These are phyloP conservation scores for Periphyllus acericola DNA, from an alignment of 2,888 invertebrate species.

Conservation along the genomic window DNA sequence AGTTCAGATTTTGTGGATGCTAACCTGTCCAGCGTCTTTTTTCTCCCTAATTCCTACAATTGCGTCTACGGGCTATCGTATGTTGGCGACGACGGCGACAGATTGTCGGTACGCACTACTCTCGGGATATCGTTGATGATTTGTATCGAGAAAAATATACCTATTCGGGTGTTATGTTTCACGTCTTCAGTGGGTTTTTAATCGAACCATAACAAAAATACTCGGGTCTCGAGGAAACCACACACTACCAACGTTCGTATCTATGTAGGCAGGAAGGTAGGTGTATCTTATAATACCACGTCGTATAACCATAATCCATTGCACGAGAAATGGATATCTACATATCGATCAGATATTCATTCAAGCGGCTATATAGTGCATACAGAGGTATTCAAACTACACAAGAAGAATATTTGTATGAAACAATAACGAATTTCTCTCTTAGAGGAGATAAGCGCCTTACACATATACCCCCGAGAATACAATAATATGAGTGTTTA, in stretches of 20 bases:
- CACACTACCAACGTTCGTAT: background rate
- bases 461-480: background rate
- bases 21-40: too few relatives aligned
- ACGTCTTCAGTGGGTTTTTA: background rate
- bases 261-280: background rate
- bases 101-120: too few relatives aligned
- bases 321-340: background rate
- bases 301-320: background rate
- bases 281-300: background rate
- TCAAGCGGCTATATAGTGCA: background rate
- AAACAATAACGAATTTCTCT: conserved; percentile 24
- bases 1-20: too few relatives aligned
- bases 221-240: background rate
- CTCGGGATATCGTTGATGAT: background rate
- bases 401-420: conserved; percentile 36
- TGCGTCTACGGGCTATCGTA: too few relatives aligned
- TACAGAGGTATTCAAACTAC: background rate
- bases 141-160: background rate
- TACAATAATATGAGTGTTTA: too few relatives aligned
- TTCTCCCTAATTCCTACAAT: too few relatives aligned
- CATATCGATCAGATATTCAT: background rate
- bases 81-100: too few relatives aligned
- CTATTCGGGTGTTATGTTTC: background rate
- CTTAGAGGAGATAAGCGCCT: background rate
- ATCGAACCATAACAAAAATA: background rate